Percentiles rank a stretch among this genome's conserved stretches.
Evolutionary conservation across 2,888 invertebrate genomes (phyloP).

Genomic region (Meloe dianella): DNA sequence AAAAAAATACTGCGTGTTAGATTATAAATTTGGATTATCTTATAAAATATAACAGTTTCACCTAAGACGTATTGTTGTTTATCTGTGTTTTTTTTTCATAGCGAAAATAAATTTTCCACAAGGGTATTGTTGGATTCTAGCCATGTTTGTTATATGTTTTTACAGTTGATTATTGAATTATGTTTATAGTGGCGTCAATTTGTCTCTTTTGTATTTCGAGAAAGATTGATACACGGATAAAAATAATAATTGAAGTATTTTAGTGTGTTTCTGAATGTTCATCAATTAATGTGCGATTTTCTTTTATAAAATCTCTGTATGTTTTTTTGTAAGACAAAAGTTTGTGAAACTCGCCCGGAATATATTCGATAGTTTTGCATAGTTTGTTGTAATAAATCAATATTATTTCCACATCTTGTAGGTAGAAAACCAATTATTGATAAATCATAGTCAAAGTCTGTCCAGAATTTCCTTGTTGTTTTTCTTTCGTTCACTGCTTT

Average conservation of each 20-base stretch:
- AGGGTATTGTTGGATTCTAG: not conserved
- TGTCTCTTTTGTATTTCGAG: not conserved
- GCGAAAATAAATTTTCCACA: not conserved
- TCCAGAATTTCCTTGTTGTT: conserved; percentile 8
- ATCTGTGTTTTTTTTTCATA: not conserved
- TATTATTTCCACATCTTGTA: conserved; percentile 18
- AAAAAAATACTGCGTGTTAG: too few species aligned
- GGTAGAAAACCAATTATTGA: conserved; percentile 18
- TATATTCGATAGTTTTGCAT: conserved; percentile 24
- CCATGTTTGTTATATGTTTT: not conserved
- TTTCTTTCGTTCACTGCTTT: too few species aligned
- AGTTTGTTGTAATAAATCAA: conserved; percentile 20
- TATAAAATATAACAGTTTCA: not conserved
- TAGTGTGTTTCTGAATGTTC: not conserved
- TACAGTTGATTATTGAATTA: not conserved
- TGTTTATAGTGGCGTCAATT: not conserved
- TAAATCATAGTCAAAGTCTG: not conserved
- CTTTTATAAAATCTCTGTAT: too few species aligned
- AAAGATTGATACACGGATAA: too few species aligned
- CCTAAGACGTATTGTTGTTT: not conserved
- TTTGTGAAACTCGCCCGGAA: conserved; percentile 4
- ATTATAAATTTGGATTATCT: not conserved
- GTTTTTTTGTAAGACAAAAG: conserved; percentile 1
- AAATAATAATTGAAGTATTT: too few species aligned
- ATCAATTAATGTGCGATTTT: not conserved